Percentiles rank a stretch among this genome's conserved stretches.
Conservation (phyloP, 2,888 invertebrate species). For the Zaprionus bogoriensis region DNA sequence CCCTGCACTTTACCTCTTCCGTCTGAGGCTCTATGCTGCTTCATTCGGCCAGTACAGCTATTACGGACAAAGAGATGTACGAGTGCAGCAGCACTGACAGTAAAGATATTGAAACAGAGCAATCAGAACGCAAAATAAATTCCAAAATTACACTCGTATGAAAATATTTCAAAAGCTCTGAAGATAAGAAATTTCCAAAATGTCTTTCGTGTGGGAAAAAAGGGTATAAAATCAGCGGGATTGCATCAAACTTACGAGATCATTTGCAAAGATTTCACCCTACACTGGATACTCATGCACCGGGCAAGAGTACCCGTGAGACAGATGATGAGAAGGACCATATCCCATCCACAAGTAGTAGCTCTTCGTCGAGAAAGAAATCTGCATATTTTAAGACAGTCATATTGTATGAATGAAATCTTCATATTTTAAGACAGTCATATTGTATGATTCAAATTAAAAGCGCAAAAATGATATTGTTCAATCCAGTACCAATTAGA, state of each 20-base stretch:
- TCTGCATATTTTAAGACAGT: background rate
- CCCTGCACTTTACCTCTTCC: too few relatives aligned
- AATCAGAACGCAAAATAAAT: background rate
- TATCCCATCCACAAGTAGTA: background rate
- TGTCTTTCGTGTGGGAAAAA: background rate
- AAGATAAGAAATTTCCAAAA: background rate
- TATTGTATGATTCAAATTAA: background rate
- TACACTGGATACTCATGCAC: background rate
- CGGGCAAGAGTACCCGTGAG: background rate
- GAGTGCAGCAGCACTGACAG: too few relatives aligned
- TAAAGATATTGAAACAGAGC: too few relatives aligned
- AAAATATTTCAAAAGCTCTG: background rate
- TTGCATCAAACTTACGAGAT: background rate
- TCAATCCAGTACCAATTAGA: too few relatives aligned
- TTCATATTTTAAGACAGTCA: background rate
- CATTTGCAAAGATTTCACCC: background rate
- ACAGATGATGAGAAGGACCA: background rate
- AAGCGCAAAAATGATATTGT: background rate
- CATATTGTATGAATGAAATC: conserved; percentile 1
- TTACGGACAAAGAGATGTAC: too few relatives aligned
- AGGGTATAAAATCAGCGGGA: background rate
- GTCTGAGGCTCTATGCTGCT: too few relatives aligned
- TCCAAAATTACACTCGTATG: background rate
- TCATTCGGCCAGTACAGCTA: too few relatives aligned
- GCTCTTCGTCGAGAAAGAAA: too few relatives aligned